Evolutionary conservation across 2,888 invertebrate genomes (phyloP).

Genomic region (Cryptocheilus praepositus): DNA sequence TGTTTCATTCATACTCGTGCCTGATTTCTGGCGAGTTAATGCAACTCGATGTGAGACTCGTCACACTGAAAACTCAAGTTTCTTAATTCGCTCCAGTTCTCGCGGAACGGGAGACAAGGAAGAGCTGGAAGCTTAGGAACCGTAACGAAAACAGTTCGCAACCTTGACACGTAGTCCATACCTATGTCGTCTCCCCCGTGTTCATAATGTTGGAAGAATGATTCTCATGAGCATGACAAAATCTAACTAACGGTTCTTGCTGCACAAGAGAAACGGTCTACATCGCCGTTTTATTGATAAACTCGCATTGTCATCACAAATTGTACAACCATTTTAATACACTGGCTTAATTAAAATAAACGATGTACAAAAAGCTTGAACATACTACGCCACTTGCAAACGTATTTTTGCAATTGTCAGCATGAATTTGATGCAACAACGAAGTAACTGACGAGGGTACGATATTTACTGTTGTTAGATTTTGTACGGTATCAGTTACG

Average conservation of each 20-base stretch:
- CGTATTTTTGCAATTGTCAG: too few species aligned
- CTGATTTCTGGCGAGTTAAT: too few species aligned
- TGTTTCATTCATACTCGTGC: too few species aligned
- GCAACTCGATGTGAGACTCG: not conserved
- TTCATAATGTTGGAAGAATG: conserved; percentile 12
- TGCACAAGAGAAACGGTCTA: not conserved
- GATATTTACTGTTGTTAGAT: too few species aligned
- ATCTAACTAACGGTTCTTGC: not conserved
- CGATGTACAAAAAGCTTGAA: too few species aligned
- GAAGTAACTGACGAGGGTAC: too few species aligned
- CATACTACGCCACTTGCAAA: too few species aligned
- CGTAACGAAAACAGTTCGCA: conserved; percentile 52
- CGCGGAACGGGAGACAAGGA: conserved; percentile 39
- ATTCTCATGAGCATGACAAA: conserved; percentile 6
- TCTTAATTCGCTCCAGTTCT: conserved; percentile 41
- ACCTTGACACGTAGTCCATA: conserved; percentile 51
- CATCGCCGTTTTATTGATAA: not conserved
- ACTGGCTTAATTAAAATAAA: too few species aligned
- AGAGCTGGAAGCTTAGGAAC: conserved; percentile 44
- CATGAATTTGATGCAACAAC: too few species aligned
- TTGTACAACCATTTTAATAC: too few species aligned
- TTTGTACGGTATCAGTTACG: too few species aligned
- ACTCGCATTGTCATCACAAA: too few species aligned
- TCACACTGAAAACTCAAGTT: conserved; percentile 14
- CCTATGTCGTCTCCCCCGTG: conserved; percentile 38